Evolutionary conservation across 2,113 vertebrate species (phyloP).

Genomic region (Loxodonta africana): DNA sequence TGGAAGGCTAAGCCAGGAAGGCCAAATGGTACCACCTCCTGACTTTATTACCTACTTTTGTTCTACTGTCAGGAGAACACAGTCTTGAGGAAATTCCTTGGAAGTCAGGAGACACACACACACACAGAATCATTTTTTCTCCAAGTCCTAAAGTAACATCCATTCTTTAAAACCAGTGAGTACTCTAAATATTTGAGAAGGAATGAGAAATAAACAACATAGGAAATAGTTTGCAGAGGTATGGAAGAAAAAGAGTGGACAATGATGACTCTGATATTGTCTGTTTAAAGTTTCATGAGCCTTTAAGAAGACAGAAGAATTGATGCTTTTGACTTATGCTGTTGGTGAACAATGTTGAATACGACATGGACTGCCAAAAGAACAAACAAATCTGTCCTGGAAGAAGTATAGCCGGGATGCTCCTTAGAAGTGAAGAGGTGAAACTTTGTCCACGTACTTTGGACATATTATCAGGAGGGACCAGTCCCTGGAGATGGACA

Average conservation of each 20-base stretch:
- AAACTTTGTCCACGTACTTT: too few relatives aligned
- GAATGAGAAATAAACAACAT: slow-evolving; percentile 11
- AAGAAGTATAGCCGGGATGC: too few relatives aligned
- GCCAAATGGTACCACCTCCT: background rate
- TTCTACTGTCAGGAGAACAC: background rate
- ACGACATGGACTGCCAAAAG: too few relatives aligned
- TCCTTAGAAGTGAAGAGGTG: too few relatives aligned
- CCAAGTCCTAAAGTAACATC: background rate
- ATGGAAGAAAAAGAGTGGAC: background rate
- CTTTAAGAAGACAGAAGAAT: background rate
- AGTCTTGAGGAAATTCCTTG: background rate
- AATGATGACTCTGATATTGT: background rate
- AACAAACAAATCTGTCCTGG: too few relatives aligned
- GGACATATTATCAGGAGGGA: too few relatives aligned
- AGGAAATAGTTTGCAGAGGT: background rate
- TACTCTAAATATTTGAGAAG: slow-evolving; percentile 11
- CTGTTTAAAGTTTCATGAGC: background rate
- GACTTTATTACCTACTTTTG: background rate
- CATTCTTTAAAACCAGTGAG: background rate
- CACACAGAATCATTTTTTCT: background rate
- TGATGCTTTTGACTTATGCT: too few relatives aligned
- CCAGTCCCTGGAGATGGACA: too few relatives aligned
- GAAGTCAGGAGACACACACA: background rate
- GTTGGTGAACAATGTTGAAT: too few relatives aligned
- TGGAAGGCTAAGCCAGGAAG: background rate